Evolutionary conservation across 1,140 invertebrate species (phyloP).

Genomic region (Leptinotarsa undecemlineata): DNA sequence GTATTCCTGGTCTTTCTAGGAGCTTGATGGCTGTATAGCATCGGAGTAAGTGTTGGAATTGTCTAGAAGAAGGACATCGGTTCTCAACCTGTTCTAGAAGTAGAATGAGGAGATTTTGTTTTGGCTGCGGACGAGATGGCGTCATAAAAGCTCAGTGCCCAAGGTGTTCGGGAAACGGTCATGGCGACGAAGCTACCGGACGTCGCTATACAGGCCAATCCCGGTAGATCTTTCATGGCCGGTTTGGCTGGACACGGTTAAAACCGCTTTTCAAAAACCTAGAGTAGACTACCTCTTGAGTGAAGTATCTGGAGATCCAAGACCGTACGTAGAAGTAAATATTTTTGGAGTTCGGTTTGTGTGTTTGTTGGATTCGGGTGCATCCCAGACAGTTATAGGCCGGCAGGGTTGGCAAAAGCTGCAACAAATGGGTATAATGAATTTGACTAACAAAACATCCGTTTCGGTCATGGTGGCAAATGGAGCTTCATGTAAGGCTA

Average conservation of each 20-base stretch:
- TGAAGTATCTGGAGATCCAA: not conserved
- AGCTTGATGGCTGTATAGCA: not conserved
- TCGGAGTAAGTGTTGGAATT: constrained; percentile 4
- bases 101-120: not conserved
- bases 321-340: constrained; percentile 1
- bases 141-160: not conserved
- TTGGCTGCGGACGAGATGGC: constrained; percentile 1
- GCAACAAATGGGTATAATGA: not conserved
- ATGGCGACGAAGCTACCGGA: not conserved
- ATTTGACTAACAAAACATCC: not conserved
- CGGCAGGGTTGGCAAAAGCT: not conserved
- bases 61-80: constrained; percentile 2
- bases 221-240: constrained; percentile 13
- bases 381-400: constrained; percentile 13
- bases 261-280: not conserved
- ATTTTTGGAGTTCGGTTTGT: constrained; percentile 12
- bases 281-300: not conserved
- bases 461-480: too few relatives aligned
- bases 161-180: constrained; percentile 1
- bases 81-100: not conserved
- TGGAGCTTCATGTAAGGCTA: not conserved
- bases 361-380: constrained; percentile 18
- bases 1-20: too few relatives aligned
- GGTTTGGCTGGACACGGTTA: constrained; percentile 10
- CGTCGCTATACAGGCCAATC: not conserved